Base-by-base conservation (phyloP, 1,140 invertebrate genomes). In the Drosophila sp. region DNA sequence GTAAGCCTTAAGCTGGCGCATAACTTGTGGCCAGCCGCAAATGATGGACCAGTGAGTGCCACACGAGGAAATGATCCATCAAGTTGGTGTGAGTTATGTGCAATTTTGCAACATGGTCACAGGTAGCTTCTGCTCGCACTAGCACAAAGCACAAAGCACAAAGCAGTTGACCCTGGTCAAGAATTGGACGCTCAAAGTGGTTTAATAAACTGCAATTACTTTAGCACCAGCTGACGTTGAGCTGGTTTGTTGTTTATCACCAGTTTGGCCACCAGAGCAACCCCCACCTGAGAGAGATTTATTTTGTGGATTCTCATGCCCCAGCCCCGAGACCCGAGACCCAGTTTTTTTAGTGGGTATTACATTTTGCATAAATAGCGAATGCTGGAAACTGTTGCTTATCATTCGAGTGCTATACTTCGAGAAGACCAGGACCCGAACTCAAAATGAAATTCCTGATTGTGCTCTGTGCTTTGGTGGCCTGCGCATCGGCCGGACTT, bases 131-230 rank as follows among this genome's bases (percentile, higher is more conserved):
- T 25, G 50, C 57, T 17, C 17, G 17, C 17, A 17, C 17, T 17
- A 17, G 17, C 17, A 17, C 17, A 17, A 17, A 17, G 17, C 17
- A 17, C 17, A 17, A 17, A 17, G 17, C 17, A 17, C 67, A 89
- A 89, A 87, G 76, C 68, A 64, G 83, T 87, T 89, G 84, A 87
- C 83, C 83, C 84, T 87, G 83, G 83, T 87, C 83, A 87, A 87
- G 84, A 87, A 87, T 83, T 70, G 67, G 72, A 80, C 67, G 78
- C 67, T 76, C 72, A 70, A 83, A 87, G 83, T 87, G 83, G 83
- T 87, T 87, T 87, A 87, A 87, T 87, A 87, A 87, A 87, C 76
- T 87, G 83, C 76, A 87, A 87, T 87, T 82, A 87, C 76, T 65
- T 74, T 55, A 72, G 50, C 35, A 60, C 47, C 23, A 50, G 44